Evolutionary conservation across 2,888 invertebrate genomes (phyloP), one percentile per base, ranked within the genome.

Genomic region (Embidobia sp.): DNA sequence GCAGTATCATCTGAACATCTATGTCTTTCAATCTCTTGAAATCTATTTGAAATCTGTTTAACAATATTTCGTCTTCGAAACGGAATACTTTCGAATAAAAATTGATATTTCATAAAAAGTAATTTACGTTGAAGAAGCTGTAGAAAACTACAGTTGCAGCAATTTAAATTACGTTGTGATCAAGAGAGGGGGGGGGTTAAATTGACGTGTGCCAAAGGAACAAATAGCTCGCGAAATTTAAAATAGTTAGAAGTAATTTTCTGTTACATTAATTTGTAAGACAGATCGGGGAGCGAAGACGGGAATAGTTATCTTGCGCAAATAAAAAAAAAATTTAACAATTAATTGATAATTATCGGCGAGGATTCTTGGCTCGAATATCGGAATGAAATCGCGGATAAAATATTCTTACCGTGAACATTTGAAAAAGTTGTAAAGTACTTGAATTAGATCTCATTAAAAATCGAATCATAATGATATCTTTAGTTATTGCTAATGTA

Each of bases 341-440:
- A 53, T 44, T 66, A 33, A 53, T 66, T 66, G 44, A 53, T 51
- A 44, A 66, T 64, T 40, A 51, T 42, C 35, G 15, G 4, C n/a
- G 10, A 22, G 22, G 46, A 26, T 35, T 53, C 16, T 37, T 48
- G 5, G 26, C 10, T 4, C 5, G 16, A n/a, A 29, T 13, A 51
- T 53, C 44, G 19, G 48, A 48, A 46, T 46, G 44, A 29, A 46
- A 46, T 67, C 15, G 11, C 8, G 3, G 19, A 13, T 18, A 35
- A 51, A 53, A 66, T 66, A 18, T 31, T 22, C 29, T 31, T 35
- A 33, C 8, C 19, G 33, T 16, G 4, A 53, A 49, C 19, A 8
- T 27, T 27, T 51, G 31, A 19, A 44, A 53, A 33, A 42, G 31
- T 64, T 53, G 26, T 35, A 33, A 53, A n/a, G 16, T 51, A 15